Evolutionary conservation across 2,113 vertebrate species (phyloP).

Genomic region (Spilogale gracilis): DNA sequence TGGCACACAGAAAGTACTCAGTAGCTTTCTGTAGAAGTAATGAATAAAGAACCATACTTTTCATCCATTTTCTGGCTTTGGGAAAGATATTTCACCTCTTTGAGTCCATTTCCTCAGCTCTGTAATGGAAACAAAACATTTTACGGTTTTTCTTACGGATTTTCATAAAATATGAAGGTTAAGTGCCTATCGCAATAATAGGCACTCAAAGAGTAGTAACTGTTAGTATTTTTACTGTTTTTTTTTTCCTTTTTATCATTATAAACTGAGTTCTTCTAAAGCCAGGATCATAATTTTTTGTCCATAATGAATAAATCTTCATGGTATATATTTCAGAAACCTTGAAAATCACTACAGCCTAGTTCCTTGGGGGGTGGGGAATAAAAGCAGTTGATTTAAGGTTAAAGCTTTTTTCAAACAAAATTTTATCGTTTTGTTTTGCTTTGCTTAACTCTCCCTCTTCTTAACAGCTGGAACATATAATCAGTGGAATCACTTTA

Average conservation of each 20-base stretch:
- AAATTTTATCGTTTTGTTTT: background rate
- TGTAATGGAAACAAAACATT: slow-evolving; percentile 54
- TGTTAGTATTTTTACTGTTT: slow-evolving; percentile 20
- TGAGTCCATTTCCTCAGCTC: slow-evolving; percentile 38
- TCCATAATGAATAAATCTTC: slow-evolving; percentile 45
- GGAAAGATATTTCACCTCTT: slow-evolving; percentile 15
- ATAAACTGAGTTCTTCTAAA: slow-evolving; percentile 60
- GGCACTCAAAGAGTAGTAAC: background rate
- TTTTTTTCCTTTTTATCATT: slow-evolving; percentile 35
- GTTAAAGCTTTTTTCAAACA: slow-evolving; percentile 14
- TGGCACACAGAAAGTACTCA: background rate
- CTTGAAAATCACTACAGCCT: background rate
- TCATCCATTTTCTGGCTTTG: slow-evolving; percentile 32
- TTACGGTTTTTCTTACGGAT: slow-evolving; percentile 36
- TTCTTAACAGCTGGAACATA: background rate
- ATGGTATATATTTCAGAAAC: slow-evolving; percentile 41
- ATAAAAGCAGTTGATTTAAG: background rate
- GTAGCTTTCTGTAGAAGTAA: slow-evolving; percentile 13
- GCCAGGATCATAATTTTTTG: slow-evolving; percentile 32
- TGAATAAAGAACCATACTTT: slow-evolving; percentile 41
- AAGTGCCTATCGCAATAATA: slow-evolving; percentile 28
- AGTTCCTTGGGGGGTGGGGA: background rate
- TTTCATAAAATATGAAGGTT: slow-evolving; percentile 22
- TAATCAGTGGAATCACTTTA: slow-evolving; percentile 46
- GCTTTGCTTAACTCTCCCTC: background rate